Base-by-base conservation (phyloP, 2,797 vertebrate genomes). In the Eupleurogrammus muticus region DNA sequence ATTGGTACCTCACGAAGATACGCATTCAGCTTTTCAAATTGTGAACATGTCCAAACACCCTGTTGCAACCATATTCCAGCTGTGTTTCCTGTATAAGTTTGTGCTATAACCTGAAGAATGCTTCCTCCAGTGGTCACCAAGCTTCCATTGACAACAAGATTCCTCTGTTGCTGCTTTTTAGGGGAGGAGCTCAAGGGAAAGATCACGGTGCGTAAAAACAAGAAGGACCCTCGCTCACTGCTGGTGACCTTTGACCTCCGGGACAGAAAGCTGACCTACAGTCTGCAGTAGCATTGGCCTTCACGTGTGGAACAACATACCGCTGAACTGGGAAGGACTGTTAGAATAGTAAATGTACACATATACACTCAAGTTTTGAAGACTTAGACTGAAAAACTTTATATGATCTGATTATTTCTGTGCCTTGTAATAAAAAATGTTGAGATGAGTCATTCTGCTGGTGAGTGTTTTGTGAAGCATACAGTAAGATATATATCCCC, bases 171-270 rank as follows among this genome's bases (percentile, higher is more conserved):
- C 62, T 21, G 0, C 21, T 61, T 66, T 61, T 67, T 52, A 99
- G 97, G 96, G 60, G 95, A 97, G 53, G 85, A 92, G 56, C 90
- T 99, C 58, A 88, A 66, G 54, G 98, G 97, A 49, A 96, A 90
- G 78, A 94, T 99, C 77, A 89, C 66, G 0, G 93, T 99, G 28
- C 87, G 95, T 59, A 99, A 96, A 77, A 97, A 98, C 92, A 95
- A 92, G 70, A 99, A 95, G 87, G 97, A 99, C 83, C 97, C 97
- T 0, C 96, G 98, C 1, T 95, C 97, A 0, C 94, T 99, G 73
- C 76, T 96, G 16, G 92, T 98, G 81, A 96, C 92, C 8, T 90
- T 99, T 36, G 87, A 87, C 1, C 59, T 99, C 52, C 88, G 82
- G 56, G 93, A 93, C 70, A 73, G 63, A 0, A 95, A 94, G 75